Conservation (phyloP, 2,888 invertebrate genomes). For the Hydrotaea cyrtoneurina region DNA sequence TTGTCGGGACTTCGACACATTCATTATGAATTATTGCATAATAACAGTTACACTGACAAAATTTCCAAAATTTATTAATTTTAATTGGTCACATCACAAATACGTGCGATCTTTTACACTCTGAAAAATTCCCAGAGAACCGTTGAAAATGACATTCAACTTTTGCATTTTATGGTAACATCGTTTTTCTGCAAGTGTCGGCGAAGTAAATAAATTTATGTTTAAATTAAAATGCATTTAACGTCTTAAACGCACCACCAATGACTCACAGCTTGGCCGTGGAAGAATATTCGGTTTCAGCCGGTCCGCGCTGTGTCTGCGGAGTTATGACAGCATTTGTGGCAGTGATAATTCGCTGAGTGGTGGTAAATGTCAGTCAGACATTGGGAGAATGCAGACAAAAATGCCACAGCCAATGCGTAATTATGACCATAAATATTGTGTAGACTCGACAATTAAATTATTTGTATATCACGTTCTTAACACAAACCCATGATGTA, state of each 20-base stretch:
- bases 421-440: conserved; percentile 61
- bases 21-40: conserved; percentile 54
- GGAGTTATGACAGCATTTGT: conserved; percentile 24
- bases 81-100: conserved; percentile 40
- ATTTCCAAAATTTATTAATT: conserved; percentile 41
- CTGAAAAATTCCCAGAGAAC: neutral
- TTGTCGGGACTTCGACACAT: neutral
- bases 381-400: conserved; percentile 29
- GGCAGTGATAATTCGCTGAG: conserved; percentile 12
- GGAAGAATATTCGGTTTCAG: conserved; percentile 2
- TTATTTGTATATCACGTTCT: conserved; percentile 65
- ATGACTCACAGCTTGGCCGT: neutral
- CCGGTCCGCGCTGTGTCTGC: neutral
- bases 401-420: conserved; percentile 32
- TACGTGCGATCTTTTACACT: neutral
- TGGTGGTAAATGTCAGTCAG: neutral
- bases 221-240: conserved; percentile 62
- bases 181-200: conserved; percentile 29
- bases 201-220: conserved; percentile 38
- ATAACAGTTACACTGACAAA: conserved; percentile 56
- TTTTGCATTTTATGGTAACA: neutral
- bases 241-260: conserved; percentile 33
- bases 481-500: conserved; percentile 57
- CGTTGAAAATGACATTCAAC: neutral
- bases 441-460: conserved; percentile 60